A percentile compares a stretch with the other conserved stretches of the same genome.
These are phyloP conservation scores for Apeltes quadracus DNA, from an alignment of 2,113 vertebrate species.

Conservation along the genomic window DNA sequence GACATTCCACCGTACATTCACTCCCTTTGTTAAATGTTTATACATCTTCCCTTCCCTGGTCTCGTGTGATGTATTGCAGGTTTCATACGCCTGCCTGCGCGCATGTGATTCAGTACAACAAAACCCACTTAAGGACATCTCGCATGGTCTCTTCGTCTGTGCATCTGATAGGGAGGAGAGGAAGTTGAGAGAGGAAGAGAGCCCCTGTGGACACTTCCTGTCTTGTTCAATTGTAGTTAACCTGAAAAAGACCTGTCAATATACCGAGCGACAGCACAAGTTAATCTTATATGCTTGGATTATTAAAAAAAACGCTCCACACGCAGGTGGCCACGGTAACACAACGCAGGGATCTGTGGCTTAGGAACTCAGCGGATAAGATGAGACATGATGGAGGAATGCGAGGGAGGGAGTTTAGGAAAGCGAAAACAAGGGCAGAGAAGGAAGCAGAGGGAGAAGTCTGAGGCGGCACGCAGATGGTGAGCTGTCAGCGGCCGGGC, in stretches of 20 bases:
- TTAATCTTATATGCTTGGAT: not conserved
- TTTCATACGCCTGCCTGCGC: constrained; percentile 1
- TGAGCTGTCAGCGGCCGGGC: constrained; percentile 77
- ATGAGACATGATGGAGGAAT: constrained; percentile 22
- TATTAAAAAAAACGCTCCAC: constrained; percentile 7
- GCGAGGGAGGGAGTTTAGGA: constrained; percentile 54
- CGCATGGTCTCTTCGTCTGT: constrained; percentile 20
- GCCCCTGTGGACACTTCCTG: constrained; percentile 16
- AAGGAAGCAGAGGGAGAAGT: constrained; percentile 73
- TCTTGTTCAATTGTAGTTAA: constrained; percentile 33
- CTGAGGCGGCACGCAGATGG: constrained; percentile 74
- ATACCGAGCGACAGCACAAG: constrained; percentile 10
- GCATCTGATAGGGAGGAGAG: constrained; percentile 11
- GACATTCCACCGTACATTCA: constrained; percentile 32
- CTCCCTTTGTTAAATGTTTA: constrained; percentile 47
- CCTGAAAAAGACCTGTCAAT: constrained; percentile 17
- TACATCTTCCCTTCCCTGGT: not conserved
- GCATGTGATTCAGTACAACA: constrained; percentile 2
- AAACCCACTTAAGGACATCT: constrained; percentile 28
- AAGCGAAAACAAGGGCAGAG: constrained; percentile 73
- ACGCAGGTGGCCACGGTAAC: constrained; percentile 36
- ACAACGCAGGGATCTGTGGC: constrained; percentile 9
- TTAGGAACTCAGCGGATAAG: constrained; percentile 20
- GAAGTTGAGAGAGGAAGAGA: constrained; percentile 5
- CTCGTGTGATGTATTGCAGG: not conserved